phyloP scores from a whole-genome alignment of 2,888 invertebrate species.

The Ennomos fuscantarius region DNA sequence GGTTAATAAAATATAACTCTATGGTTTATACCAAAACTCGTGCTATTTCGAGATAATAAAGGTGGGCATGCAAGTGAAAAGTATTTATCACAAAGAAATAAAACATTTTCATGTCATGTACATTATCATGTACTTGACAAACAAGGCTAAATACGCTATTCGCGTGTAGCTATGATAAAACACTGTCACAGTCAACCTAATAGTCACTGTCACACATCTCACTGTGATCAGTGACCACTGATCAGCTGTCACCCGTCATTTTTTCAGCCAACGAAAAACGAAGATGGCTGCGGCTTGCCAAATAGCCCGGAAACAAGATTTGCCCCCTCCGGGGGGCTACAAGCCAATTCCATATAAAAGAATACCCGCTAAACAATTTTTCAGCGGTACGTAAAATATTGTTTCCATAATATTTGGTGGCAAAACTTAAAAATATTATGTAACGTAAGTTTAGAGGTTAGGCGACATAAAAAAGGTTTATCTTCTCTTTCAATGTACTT shows the following conservation, averaged over 20 bases:
- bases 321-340: constrained; percentile 97
- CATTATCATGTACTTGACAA: no score
- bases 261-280: constrained; percentile 48
- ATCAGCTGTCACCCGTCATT: constrained; percentile 33
- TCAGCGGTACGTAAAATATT: constrained; percentile 84
- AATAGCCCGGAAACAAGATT: constrained; percentile 88
- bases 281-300: constrained; percentile 68
- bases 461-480: constrained; percentile 25
- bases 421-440: constrained; percentile 57
- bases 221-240: no score
- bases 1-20: no score
- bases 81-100: no score
- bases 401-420: constrained; percentile 15
- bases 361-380: constrained; percentile 89
- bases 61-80: no score
- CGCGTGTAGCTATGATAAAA: not conserved
- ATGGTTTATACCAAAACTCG: no score
- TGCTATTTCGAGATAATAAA: no score
- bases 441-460: constrained; percentile 66
- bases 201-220: constrained; percentile 8
- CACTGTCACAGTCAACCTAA: not conserved
- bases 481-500: not conserved
- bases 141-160: no score
- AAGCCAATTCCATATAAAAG: constrained; percentile 89
- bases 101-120: no score